These are phyloP conservation scores for Aspidoscelis tigris DNA, from an alignment of 2,113 vertebrate species.

Conservation along the genomic window DNA sequence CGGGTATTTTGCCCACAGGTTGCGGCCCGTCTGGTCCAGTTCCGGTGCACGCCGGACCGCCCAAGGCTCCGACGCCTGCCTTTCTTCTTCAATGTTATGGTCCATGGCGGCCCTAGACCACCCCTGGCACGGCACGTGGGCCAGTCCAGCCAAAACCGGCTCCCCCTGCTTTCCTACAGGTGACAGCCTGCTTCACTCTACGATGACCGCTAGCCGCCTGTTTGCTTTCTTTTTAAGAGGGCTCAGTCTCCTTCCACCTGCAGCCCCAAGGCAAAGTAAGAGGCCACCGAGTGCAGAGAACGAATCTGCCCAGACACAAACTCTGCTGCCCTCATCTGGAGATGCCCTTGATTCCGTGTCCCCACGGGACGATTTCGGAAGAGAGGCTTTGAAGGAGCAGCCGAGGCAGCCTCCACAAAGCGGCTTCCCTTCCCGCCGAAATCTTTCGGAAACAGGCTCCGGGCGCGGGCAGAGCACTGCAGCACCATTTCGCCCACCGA, in stretches of 20 bases:
- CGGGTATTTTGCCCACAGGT: too few species aligned
- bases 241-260: rapidly evolving
- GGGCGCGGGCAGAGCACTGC: background rate
- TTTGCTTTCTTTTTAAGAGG: rapidly evolving
- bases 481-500: rapidly evolving
- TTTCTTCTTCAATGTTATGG: background rate
- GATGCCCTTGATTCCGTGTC: background rate
- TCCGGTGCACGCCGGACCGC: background rate
- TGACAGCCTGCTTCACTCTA: background rate
- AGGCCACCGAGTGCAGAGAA: rapidly evolving
- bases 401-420: background rate
- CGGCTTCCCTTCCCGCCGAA: background rate
- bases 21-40: background rate
- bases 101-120: background rate
- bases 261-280: background rate
- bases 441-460: background rate
- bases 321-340: too few species aligned
- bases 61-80: too few species aligned
- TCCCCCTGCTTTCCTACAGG: background rate
- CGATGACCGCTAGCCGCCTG: too few species aligned
- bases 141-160: background rate
- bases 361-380: too few species aligned
- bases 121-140: background rate
- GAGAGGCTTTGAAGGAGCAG: rapidly evolving
- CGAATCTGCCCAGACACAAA: rapidly evolving